Conservation (phyloP, 2,797 vertebrate species). For the Siniperca scherzeri region DNA sequence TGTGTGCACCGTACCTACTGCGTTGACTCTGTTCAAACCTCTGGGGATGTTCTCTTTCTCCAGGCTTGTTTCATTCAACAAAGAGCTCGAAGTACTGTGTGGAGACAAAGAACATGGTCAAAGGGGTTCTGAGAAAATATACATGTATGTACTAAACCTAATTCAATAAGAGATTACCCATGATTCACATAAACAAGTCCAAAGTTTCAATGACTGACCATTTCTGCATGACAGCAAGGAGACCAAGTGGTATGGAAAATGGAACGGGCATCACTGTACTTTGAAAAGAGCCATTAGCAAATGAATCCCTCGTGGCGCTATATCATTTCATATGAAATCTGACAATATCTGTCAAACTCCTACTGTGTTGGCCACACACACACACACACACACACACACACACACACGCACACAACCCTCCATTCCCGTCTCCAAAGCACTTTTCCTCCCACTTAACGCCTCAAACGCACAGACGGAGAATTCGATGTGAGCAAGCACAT, state of each 20-base stretch:
- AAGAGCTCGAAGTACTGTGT: slow-evolving; percentile 60
- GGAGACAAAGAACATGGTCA: slow-evolving; percentile 48
- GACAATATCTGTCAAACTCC: slow-evolving; percentile 80
- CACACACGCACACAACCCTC: slow-evolving; percentile 57
- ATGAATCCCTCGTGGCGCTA: slow-evolving; percentile 65
- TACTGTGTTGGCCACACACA: slow-evolving; percentile 69
- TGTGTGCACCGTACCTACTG: slow-evolving; percentile 77
- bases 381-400: slow-evolving; percentile 34
- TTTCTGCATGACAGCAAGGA: slow-evolving; percentile 31
- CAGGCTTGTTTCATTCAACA: slow-evolving; percentile 48
- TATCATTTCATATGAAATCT: slow-evolving; percentile 76
- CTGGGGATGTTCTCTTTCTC: slow-evolving; percentile 74
- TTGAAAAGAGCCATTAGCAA: slow-evolving; percentile 73
- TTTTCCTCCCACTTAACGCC: slow-evolving; percentile 83
- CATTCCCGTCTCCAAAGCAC: slow-evolving; percentile 75
- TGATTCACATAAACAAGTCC: slow-evolving; percentile 41
- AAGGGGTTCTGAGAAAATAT: slow-evolving; percentile 28
- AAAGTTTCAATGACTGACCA: slow-evolving; percentile 44
- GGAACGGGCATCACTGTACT: slow-evolving; percentile 45
- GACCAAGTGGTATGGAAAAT: slow-evolving; percentile 46
- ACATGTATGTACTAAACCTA: not conserved
- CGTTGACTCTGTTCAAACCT: slow-evolving; percentile 84
- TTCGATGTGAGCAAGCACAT: slow-evolving; percentile 82
- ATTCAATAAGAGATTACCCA: slow-evolving; percentile 37
- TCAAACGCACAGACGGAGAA: slow-evolving; percentile 79